A percentile compares a stretch with the other conserved stretches of the same genome.
These are phyloP conservation scores for Saccostrea cuccullata DNA, from an alignment of 1,140 invertebrate genomes.

Conservation along the genomic window DNA sequence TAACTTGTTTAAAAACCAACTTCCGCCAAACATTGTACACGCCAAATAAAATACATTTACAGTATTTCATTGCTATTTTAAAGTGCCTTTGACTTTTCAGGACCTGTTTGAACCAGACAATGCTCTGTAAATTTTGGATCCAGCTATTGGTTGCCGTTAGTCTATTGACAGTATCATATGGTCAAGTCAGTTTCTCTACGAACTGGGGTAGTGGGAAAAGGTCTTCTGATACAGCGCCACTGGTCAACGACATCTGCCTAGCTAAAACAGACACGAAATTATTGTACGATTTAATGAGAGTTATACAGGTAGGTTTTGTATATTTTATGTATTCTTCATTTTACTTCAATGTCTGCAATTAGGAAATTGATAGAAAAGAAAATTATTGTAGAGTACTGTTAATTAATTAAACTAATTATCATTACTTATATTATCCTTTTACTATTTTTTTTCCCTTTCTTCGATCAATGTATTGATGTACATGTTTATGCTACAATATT, in stretches of 20 bases:
- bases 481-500: no score
- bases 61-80: neutral
- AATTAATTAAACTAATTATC: no score
- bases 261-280: neutral
- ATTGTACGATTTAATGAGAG: conserved; percentile 3
- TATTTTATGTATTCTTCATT: neutral
- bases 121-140: conserved; percentile 16
- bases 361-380: no score
- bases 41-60: no score
- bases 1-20: no score
- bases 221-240: neutral
- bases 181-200: conserved; percentile 11
- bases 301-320: neutral
- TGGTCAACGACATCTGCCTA: neutral
- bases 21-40: no score
- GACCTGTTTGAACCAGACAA: neutral
- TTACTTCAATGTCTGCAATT: no score
- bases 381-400: no score
- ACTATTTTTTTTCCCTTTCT: no score
- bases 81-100: neutral
- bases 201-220: conserved; percentile 7
- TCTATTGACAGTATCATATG: neutral
- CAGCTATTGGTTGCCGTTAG: neutral
- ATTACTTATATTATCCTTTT: no score
- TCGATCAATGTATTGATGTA: no score